These are phyloP conservation scores for Sussaba pulchella DNA, from an alignment of 2,888 invertebrate genomes.

Conservation along the genomic window DNA sequence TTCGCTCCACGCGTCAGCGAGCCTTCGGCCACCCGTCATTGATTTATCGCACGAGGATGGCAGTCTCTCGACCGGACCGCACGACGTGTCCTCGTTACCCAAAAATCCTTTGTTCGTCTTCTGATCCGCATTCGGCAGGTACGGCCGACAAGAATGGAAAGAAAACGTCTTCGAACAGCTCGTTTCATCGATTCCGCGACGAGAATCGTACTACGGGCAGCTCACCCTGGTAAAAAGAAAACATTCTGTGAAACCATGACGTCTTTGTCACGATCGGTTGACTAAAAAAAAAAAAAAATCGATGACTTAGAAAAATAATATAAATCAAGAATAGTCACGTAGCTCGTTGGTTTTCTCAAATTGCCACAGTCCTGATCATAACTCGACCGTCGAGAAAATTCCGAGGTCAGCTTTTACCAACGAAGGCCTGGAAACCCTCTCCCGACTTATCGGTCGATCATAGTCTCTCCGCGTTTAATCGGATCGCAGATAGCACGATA, in stretches of 20 bases:
- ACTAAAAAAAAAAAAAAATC: conserved; percentile 39
- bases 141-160: conserved; percentile 9
- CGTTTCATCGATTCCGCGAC: neutral
- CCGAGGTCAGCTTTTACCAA: neutral
- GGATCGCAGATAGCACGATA: conserved; percentile 19
- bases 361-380: neutral
- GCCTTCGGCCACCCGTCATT: conserved; percentile 41
- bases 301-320: neutral
- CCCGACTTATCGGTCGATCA: neutral
- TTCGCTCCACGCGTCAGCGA: conserved; percentile 7
- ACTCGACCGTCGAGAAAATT: conserved; percentile 20
- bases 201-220: neutral
- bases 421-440: conserved; percentile 1
- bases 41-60: conserved; percentile 59
- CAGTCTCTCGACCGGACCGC: conserved; percentile 65
- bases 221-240: neutral
- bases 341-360: conserved; percentile 7
- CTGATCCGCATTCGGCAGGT: conserved; percentile 65
- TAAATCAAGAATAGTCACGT: conserved; percentile 38
- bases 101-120: conserved; percentile 72
- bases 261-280: conserved; percentile 48
- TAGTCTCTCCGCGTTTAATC: neutral
- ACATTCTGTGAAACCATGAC: conserved; percentile 22
- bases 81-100: conserved; percentile 76
- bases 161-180: conserved; percentile 28